Conservation (phyloP, 2,888 invertebrate species). For the Pteria penguin region DNA sequence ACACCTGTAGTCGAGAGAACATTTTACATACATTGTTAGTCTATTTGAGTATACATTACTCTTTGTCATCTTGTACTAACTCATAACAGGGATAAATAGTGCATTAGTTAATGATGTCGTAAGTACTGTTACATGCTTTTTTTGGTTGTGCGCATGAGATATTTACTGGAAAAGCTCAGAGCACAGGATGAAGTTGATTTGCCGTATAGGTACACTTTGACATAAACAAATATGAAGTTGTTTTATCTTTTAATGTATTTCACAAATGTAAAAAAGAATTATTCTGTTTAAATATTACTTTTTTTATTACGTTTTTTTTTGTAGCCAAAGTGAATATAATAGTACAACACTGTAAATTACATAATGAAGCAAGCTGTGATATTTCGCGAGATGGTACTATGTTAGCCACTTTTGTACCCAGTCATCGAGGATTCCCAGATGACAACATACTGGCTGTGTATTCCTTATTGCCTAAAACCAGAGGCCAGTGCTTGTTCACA, state of each 20-base stretch:
- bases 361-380: constrained; percentile 92
- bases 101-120: too few species aligned
- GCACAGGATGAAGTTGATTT: too few species aligned
- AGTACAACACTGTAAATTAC: constrained; percentile 89
- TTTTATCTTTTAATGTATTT: not conserved
- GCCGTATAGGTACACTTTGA: too few species aligned
- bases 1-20: too few species aligned
- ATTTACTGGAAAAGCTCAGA: too few species aligned
- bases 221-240: not conserved
- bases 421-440: constrained; percentile 84
- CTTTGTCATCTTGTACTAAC: too few species aligned
- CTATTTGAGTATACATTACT: too few species aligned
- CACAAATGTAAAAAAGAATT: not conserved
- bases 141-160: too few species aligned
- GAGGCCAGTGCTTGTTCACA: constrained; percentile 90
- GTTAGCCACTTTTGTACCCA: constrained; percentile 88
- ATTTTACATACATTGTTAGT: too few species aligned
- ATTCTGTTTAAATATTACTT: not conserved
- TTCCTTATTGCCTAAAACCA: constrained; percentile 87
- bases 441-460: constrained; percentile 90
- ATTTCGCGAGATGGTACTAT: constrained; percentile 89
- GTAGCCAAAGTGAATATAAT: constrained; percentile 85
- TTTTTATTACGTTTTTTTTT: too few species aligned
- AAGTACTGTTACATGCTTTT: too few species aligned
- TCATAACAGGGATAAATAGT: too few species aligned